These are phyloP conservation scores for Phoebastria nigripes DNA, from an alignment of 2,797 vertebrate species.

Conservation along the genomic window DNA sequence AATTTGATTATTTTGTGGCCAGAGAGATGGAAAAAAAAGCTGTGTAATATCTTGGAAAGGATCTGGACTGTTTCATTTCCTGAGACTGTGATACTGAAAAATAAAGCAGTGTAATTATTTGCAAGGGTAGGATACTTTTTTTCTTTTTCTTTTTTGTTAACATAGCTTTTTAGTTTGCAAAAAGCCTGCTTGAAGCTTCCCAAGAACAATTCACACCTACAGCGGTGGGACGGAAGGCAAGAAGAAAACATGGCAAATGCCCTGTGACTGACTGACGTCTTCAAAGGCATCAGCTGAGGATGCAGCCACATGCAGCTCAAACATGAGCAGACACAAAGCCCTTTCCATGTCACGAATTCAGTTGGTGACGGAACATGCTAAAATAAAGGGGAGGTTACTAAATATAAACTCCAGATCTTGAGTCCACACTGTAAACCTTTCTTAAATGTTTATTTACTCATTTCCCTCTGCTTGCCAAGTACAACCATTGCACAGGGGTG, in stretches of 20 bases:
- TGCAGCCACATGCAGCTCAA: not conserved
- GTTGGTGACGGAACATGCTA: not conserved
- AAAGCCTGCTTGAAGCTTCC: not conserved
- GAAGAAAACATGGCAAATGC: not conserved
- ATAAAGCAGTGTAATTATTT: conserved; percentile 53
- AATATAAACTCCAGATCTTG: not conserved
- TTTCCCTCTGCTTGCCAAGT: not conserved
- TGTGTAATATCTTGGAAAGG: not conserved
- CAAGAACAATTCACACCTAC: accelerated
- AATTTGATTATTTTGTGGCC: conserved; percentile 12
- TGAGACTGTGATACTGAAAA: conserved; percentile 42
- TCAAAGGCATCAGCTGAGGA: not conserved
- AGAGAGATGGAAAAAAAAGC: not conserved
- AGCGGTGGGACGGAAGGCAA: not conserved
- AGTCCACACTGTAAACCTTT: not conserved
- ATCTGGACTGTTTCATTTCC: conserved; percentile 18
- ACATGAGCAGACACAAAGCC: not conserved
- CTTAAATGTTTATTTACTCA: not conserved
- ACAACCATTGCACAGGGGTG: not conserved
- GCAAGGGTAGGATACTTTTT: not conserved
- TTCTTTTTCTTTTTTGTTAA: not conserved
- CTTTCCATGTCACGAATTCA: not conserved
- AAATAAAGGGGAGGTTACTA: not conserved
- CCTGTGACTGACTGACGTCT: not conserved
- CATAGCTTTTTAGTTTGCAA: not conserved